Base-by-base conservation (phyloP, 1,140 invertebrate species). In the Tetramorium parvispinum region DNA sequence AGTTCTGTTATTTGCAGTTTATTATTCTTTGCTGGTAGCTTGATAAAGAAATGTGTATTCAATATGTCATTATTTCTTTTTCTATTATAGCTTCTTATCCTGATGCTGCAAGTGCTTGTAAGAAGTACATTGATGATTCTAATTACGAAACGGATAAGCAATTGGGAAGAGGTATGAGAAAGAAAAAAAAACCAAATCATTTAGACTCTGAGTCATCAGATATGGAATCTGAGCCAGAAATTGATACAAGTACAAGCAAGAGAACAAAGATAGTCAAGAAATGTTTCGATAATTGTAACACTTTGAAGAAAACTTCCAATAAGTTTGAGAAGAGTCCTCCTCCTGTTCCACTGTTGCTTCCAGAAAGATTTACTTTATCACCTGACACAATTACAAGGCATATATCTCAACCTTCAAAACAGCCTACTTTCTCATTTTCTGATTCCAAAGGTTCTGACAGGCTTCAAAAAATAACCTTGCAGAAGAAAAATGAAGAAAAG, bases 311-410 rank as follows among this genome's bases (percentile, higher is more conserved):
- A 21, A 32, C 32, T 32, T 21, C 18, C 18, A 4, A 66, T 21
- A 66, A 66, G 0, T 66, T 8, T 66, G 13, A 4, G 0, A 66
- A 66, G 43, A 10, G 32, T 32, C 32, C 37, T 66, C 63, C 63
- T 43, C 18, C 37, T 66, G n/a, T 66, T 66, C 63, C 63, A 37
- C 7, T 32, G 0, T 32, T 32, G 32, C 32, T 32, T 32, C 32
- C 32, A 32, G 32, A 32, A 32, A 32, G 32, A 32, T 32, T 32
- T 40, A n/a, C 1, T 13, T 3, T 40, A 13, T 66, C 63, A 66
- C 63, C 63, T 66, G 8, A 66, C 4, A 66, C 21, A 18, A 66
- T 66, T 66, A 66, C 32, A 66, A 66, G 8, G 3, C 63, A 66
- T 40, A 21, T 21, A 43, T 8, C 63, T 66, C 32, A 66, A 40